These are phyloP conservation scores for Austrofundulus limnaeus DNA, from an alignment of 2,113 vertebrate species.

Conservation along the genomic window DNA sequence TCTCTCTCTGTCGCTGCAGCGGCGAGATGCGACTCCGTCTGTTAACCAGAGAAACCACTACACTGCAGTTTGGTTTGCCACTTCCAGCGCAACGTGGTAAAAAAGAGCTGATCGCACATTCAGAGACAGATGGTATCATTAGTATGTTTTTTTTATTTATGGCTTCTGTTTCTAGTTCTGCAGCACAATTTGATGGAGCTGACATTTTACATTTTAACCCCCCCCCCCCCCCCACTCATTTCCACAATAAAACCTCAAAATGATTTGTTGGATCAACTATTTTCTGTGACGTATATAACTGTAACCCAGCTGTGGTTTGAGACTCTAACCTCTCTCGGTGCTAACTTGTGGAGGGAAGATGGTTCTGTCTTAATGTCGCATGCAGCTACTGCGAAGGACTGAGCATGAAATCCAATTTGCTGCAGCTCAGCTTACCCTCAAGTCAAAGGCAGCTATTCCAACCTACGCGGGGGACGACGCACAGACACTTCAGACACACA, in stretches of 20 bases:
- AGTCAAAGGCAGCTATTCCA: slow-evolving; percentile 66
- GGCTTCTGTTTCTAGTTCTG: slow-evolving; percentile 11
- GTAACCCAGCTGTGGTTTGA: slow-evolving; percentile 18
- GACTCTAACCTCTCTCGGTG: slow-evolving; percentile 37
- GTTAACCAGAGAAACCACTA: slow-evolving; percentile 30
- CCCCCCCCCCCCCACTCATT: slow-evolving; percentile 1
- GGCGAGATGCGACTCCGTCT: slow-evolving; percentile 28
- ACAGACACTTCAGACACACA: slow-evolving; percentile 29
- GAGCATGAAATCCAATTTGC: slow-evolving; percentile 76
- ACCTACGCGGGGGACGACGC: slow-evolving; percentile 43
- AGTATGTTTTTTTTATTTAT: slow-evolving; percentile 15
- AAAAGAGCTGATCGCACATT: slow-evolving; percentile 31
- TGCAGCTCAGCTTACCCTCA: slow-evolving; percentile 69
- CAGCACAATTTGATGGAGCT: slow-evolving; percentile 21
- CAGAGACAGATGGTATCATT: slow-evolving; percentile 20
- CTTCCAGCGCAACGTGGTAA: not conserved
- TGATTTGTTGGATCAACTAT: slow-evolving; percentile 7
- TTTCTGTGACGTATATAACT: not conserved
- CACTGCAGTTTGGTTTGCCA: slow-evolving; percentile 6
- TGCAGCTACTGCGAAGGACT: slow-evolving; percentile 65
- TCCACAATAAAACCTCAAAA: slow-evolving; percentile 17
- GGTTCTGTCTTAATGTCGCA: slow-evolving; percentile 60
- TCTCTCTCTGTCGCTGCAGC: slow-evolving; percentile 27
- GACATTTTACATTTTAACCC: too few relatives aligned
- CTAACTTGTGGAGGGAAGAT: slow-evolving; percentile 52